Evolutionary conservation across 2,113 vertebrate species (phyloP), one percentile per base, ranked within the genome.

Genomic region (Tyrannus savana): DNA sequence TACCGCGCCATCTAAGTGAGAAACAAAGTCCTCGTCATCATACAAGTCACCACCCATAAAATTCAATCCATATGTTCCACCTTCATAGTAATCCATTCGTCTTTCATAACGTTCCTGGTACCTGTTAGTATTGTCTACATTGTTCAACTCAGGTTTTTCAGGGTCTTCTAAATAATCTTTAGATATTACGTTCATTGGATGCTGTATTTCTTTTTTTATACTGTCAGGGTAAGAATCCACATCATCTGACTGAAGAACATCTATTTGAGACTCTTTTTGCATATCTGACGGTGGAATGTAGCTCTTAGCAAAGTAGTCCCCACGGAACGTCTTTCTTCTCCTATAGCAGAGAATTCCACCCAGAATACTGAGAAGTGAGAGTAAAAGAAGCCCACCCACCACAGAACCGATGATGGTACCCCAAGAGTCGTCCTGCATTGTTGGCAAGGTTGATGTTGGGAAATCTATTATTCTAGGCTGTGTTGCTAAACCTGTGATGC

Each of bases 291-390:
- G 99, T 83, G 99, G 99, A 98, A 99, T 98, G 98, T 99, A 99
- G 98, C 99, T 99, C 96, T 99, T 99, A 97, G 99, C 99, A 98
- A 99, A 99, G 97, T 99, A 99, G 98, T 99, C 99, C 42, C 99
- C 99, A 52, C 99, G 98, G 97, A 99, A 99, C 89, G 99, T 99
- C 95, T 99, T 97, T 80, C 99, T 98, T 97, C 98, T 98, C 94
- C 98, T 98, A 98, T 99, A 98, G 98, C 96, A 99, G 96, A 98
- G 98, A 75, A 96, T 95, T 88, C 98, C 98, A 66, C 97, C 98
- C 76, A 99, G 95, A 77, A 99, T 96, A 97, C 99, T 98, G 71
- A 99, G 92, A 89, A 99, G 98, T 35, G 98, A 98, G 96, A 99
- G 89, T 90, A 99, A 98, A 49, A 99, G 98, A 58, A 98, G 97